Evolutionary conservation across 2,888 invertebrate species (phyloP).

Genomic region (Tetramorium bicarinatum): DNA sequence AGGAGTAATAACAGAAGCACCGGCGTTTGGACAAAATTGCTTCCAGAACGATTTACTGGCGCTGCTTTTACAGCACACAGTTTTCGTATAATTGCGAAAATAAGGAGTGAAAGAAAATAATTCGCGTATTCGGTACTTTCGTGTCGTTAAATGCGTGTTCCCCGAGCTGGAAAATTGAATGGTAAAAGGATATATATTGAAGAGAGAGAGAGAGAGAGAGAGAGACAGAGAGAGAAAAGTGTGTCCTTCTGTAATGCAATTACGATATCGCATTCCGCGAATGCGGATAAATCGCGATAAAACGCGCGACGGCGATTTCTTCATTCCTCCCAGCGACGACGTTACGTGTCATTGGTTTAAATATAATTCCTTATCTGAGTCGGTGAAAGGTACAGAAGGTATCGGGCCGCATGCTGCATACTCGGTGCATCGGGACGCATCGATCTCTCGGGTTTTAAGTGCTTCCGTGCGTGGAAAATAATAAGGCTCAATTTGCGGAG

Average conservation of each 20-base stretch:
- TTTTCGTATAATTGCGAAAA: slow-evolving; percentile 14
- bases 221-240: background rate
- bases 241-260: slow-evolving; percentile 43
- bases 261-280: slow-evolving; percentile 50
- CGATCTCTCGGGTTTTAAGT: slow-evolving; percentile 65
- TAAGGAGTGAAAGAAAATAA: slow-evolving; percentile 4
- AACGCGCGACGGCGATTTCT: slow-evolving; percentile 26
- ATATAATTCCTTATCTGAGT: slow-evolving; percentile 73
- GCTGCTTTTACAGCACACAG: background rate
- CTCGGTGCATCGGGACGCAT: slow-evolving; percentile 66
- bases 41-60: background rate
- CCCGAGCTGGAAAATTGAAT: slow-evolving; percentile 27
- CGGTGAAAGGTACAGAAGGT: slow-evolving; percentile 72
- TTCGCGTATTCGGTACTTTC: background rate
- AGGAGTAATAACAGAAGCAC: background rate
- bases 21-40: background rate
- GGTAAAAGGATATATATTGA: background rate
- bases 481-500: slow-evolving; percentile 46
- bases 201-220: background rate
- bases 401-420: slow-evolving; percentile 60
- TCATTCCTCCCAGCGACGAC: slow-evolving; percentile 65
- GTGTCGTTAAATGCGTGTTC: background rate
- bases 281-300: slow-evolving; percentile 40
- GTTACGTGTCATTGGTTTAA: slow-evolving; percentile 63
- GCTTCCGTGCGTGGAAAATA: slow-evolving; percentile 72